A percentile compares a stretch with the other conserved stretches of the same genome.
phyloP scores from a whole-genome alignment of 2,888 invertebrate genomes.

The Erebia ligea region DNA sequence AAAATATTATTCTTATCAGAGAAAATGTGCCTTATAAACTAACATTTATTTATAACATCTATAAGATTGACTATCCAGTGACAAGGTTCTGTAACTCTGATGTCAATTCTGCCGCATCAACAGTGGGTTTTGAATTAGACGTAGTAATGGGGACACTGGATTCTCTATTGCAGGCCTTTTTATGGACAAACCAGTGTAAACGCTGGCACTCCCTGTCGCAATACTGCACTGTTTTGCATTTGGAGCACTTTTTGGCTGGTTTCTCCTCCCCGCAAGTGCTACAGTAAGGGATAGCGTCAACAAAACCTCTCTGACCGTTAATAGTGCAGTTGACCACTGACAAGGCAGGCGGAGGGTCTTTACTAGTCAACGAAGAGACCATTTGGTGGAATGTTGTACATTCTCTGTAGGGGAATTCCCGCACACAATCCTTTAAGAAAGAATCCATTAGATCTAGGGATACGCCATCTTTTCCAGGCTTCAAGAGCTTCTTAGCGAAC shows the following conservation, averaged over 20 bases:
- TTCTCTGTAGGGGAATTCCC: slow-evolving; percentile 95
- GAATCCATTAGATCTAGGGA: slow-evolving; percentile 86
- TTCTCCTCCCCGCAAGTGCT: slow-evolving; percentile 94
- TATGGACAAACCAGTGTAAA: slow-evolving; percentile 95
- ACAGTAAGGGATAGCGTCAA: slow-evolving; percentile 87
- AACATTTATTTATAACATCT: slow-evolving; percentile 13
- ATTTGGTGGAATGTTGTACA: slow-evolving; percentile 95
- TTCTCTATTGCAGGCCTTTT: slow-evolving; percentile 90
- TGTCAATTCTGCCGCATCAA: slow-evolving; percentile 77
- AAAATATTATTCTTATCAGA: slow-evolving; percentile 2
- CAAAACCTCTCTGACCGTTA: slow-evolving; percentile 94
- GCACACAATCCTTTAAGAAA: slow-evolving; percentile 92
- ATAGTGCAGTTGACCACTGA: slow-evolving; percentile 90
- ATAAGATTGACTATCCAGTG: slow-evolving; percentile 58
- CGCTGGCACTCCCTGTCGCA: slow-evolving; percentile 97
- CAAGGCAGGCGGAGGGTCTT: slow-evolving; percentile 88
- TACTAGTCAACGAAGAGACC: slow-evolving; percentile 89
- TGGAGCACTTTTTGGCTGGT: slow-evolving; percentile 96
- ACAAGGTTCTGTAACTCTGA: slow-evolving; percentile 79
- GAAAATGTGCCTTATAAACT: slow-evolving; percentile 18
- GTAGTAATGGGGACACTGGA: slow-evolving; percentile 65
- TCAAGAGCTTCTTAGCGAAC: slow-evolving; percentile 89
- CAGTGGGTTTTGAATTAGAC: slow-evolving; percentile 54
- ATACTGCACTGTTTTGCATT: slow-evolving; percentile 96
- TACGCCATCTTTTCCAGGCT: slow-evolving; percentile 88